These are phyloP conservation scores for Lasius fuliginosus DNA, from an alignment of 2,888 invertebrate species.

Conservation along the genomic window DNA sequence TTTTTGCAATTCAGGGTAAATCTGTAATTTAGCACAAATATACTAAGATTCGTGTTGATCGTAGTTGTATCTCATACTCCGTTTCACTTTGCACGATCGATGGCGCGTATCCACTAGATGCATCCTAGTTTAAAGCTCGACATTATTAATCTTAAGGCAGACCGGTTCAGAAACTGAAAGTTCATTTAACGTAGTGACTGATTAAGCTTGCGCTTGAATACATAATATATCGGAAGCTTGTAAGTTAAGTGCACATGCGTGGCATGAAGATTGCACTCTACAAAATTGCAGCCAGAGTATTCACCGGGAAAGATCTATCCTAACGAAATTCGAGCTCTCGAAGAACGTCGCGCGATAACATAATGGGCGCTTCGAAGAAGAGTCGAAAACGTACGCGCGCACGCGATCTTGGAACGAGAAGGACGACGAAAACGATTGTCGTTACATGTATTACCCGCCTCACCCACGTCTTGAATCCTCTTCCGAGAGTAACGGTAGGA, in stretches of 20 bases:
- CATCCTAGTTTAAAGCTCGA: constrained; percentile 17
- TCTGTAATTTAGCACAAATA: background rate
- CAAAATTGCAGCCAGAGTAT: constrained; percentile 12
- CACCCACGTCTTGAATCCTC: constrained; percentile 41
- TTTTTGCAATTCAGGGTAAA: constrained; percentile 17
- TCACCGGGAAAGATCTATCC: constrained; percentile 13
- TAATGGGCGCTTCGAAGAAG: background rate
- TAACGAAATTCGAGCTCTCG: constrained; percentile 36
- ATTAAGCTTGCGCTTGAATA: constrained; percentile 29
- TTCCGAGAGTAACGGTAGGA: constrained; percentile 22
- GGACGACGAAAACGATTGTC: constrained; percentile 58
- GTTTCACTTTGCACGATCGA: constrained; percentile 20
- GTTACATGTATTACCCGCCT: constrained; percentile 59
- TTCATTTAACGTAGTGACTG: constrained; percentile 28
- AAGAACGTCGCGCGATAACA: constrained; percentile 18
- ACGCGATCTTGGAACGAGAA: constrained; percentile 45
- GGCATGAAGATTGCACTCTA: constrained; percentile 34
- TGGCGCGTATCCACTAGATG: background rate
- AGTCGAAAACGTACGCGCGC: constrained; percentile 35
- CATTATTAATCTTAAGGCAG: constrained; percentile 16
- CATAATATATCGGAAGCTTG: background rate
- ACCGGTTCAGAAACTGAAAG: constrained; percentile 27
- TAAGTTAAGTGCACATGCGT: constrained; percentile 25
- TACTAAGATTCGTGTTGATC: constrained; percentile 33
- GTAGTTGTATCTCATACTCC: background rate